Conservation (phyloP, 2,888 invertebrate species). For the Microctonus hyperodae region DNA sequence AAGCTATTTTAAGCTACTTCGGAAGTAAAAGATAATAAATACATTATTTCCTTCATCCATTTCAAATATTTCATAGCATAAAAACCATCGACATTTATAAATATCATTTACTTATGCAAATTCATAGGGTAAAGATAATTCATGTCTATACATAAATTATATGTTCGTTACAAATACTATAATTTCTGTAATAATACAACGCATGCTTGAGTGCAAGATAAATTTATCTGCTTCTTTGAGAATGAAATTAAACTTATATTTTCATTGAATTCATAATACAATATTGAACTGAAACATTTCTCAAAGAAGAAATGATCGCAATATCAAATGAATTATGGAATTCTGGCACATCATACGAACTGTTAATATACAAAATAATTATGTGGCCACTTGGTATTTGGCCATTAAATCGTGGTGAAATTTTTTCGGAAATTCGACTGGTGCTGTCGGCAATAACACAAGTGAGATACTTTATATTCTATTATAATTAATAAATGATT, state of each 20-base stretch:
- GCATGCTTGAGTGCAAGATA: background rate
- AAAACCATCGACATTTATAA: background rate
- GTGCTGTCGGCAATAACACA: constrained; percentile 38
- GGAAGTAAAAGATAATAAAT: no score
- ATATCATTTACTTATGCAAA: no score
- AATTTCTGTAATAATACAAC: background rate
- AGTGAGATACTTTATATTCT: constrained; percentile 24
- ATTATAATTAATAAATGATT: background rate
- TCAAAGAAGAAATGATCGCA: background rate
- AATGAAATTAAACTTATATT: background rate
- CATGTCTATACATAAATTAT: no score
- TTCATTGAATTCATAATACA: background rate
- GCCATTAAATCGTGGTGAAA: constrained; percentile 34
- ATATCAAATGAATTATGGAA: constrained; percentile 36
- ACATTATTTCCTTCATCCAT: no score
- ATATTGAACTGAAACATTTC: background rate
- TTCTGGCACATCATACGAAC: constrained; percentile 36
- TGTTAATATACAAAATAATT: constrained; percentile 38
- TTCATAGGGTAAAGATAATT: no score
- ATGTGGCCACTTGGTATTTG: constrained; percentile 43
- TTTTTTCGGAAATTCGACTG: constrained; percentile 37
- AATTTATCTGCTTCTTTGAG: background rate
- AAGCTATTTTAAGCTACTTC: no score
- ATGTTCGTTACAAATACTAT: no score
- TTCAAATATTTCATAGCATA: no score